Conservation (phyloP, 2,113 vertebrate genomes). For the Protomyctophum bolini region DNA sequence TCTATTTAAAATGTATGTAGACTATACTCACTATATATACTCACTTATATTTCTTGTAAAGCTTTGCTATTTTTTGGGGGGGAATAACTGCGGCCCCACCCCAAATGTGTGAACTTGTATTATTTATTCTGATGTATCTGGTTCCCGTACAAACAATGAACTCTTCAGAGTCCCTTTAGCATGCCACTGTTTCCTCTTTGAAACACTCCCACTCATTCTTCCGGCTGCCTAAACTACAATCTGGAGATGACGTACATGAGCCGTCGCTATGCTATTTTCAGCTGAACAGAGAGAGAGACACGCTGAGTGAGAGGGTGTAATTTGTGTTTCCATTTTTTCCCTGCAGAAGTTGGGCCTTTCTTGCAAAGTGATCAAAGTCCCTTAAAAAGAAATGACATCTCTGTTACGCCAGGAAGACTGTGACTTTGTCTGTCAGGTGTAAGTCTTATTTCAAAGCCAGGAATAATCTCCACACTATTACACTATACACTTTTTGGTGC, state of each 20-base stretch:
- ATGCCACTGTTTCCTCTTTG: constrained; percentile 58
- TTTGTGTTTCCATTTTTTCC: constrained; percentile 47
- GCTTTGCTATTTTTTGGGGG: too few relatives aligned
- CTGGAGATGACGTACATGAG: constrained; percentile 74
- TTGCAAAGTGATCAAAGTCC: constrained; percentile 6
- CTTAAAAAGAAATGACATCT: too few relatives aligned
- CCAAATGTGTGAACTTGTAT: too few relatives aligned
- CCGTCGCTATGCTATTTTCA: constrained; percentile 76
- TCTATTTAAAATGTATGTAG: too few relatives aligned
- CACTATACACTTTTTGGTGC: too few relatives aligned
- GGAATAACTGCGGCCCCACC: too few relatives aligned
- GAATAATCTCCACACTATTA: too few relatives aligned
- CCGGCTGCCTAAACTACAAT: constrained; percentile 68
- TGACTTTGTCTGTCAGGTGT: too few relatives aligned
- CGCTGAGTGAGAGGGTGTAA: constrained; percentile 60
- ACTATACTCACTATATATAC: too few relatives aligned
- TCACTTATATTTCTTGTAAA: too few relatives aligned
- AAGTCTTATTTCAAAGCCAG: too few relatives aligned
- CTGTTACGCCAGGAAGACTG: too few relatives aligned
- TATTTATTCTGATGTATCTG: constrained; percentile 14
- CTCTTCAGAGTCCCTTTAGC: constrained; percentile 39
- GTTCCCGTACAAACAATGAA: constrained; percentile 45
- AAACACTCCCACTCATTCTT: constrained; percentile 66
- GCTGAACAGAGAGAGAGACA: constrained; percentile 67
- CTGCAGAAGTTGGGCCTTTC: constrained; percentile 57